Evolutionary conservation across 2,888 invertebrate genomes (phyloP).

Genomic region (Marronus borbonicus): DNA sequence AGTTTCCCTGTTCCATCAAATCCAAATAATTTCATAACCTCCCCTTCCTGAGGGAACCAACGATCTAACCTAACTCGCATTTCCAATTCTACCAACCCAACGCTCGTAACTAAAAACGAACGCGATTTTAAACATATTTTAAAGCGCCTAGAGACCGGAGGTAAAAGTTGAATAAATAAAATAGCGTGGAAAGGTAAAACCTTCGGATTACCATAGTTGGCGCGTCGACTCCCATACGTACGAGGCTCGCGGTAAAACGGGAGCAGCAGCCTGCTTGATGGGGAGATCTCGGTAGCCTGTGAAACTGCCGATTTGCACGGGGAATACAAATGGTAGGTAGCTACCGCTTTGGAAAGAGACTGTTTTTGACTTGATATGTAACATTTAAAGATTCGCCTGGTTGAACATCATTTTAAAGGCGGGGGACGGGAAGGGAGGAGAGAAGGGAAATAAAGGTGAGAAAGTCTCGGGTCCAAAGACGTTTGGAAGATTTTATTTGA

Average conservation of each 20-base stretch:
- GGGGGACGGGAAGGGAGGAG: neutral
- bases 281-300: constrained; percentile 65
- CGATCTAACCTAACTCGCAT: neutral
- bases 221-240: neutral
- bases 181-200: constrained; percentile 11
- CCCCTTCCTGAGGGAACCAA: neutral
- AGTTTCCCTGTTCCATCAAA: neutral
- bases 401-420: neutral
- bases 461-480: constrained; percentile 53
- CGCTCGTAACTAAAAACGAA: constrained; percentile 21
- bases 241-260: neutral
- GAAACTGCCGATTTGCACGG: constrained; percentile 63
- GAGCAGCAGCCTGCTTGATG: neutral
- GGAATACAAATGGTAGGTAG: constrained; percentile 64
- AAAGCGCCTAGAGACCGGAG: neutral
- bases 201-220: constrained; percentile 3
- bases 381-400: neutral
- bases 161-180: constrained; percentile 28
- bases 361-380: neutral
- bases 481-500: constrained; percentile 64
- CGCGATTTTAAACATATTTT: constrained; percentile 27
- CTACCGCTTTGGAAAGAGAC: too few species aligned
- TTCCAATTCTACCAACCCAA: constrained; percentile 6
- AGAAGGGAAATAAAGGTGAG: neutral
- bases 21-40: neutral